phyloP scores from a whole-genome alignment of 2,113 vertebrate genomes.

The Brachionichthys hirsutus region DNA sequence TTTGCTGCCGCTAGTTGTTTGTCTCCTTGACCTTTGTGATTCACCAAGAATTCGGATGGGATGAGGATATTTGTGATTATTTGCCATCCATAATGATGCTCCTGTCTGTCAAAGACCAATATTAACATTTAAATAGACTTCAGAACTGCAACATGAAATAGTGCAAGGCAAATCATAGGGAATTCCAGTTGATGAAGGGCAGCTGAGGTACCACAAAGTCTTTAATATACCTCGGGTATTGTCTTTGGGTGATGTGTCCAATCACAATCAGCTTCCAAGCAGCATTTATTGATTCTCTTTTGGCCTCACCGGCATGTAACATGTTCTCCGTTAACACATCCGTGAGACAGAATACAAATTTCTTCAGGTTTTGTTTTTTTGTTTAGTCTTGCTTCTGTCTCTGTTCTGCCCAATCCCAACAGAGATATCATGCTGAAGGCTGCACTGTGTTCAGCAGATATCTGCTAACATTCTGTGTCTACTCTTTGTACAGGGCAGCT shows the following conservation, averaged over 20 bases:
- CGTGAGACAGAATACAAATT: not conserved
- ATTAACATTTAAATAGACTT: slow-evolving; percentile 60
- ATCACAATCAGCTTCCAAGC: not conserved
- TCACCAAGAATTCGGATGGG: slow-evolving; percentile 71
- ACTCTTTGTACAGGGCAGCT: not conserved
- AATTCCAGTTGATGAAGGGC: slow-evolving; percentile 4
- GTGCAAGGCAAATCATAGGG: slow-evolving; percentile 18
- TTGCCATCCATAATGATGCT: slow-evolving; percentile 79
- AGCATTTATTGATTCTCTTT: not conserved
- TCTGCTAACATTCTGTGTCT: not conserved
- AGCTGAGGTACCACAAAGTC: not conserved
- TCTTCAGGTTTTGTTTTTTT: not conserved
- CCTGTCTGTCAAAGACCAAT: slow-evolving; percentile 81
- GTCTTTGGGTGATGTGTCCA: not conserved
- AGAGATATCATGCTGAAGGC: not conserved
- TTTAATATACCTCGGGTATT: slow-evolving; percentile 4
- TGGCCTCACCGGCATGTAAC: not conserved
- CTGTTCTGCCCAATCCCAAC: not conserved
- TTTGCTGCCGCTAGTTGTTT: slow-evolving; percentile 59
- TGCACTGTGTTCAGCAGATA: not conserved
- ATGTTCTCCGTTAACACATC: not conserved
- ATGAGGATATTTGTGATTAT: slow-evolving; percentile 69
- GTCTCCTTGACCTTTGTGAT: slow-evolving; percentile 59
- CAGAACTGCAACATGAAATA: slow-evolving; percentile 31
- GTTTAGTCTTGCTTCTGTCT: too few relatives aligned